These are phyloP conservation scores for Pygoscelis adeliae DNA, from an alignment of 2,113 vertebrate species.

Conservation along the genomic window DNA sequence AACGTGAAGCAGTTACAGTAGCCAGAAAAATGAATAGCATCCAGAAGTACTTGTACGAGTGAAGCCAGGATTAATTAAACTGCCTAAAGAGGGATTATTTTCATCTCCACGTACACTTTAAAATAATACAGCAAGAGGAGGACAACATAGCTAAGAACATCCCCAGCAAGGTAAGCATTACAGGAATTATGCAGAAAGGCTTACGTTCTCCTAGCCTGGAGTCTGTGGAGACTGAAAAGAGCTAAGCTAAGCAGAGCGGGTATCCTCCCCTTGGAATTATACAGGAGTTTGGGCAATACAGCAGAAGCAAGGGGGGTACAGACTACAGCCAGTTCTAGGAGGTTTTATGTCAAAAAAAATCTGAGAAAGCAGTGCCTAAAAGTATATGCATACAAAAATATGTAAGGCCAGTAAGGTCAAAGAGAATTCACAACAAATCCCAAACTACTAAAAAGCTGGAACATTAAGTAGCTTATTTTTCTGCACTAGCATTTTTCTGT, in stretches of 20 bases:
- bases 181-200: background rate
- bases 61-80: background rate
- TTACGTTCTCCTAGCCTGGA: background rate
- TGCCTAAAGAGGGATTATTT: background rate
- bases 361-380: background rate
- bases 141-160: background rate
- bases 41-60: accelerated
- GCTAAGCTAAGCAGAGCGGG: background rate
- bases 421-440: background rate
- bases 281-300: background rate
- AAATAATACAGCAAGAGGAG: background rate
- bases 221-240: background rate
- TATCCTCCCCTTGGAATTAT: background rate
- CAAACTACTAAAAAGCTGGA: background rate
- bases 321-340: background rate
- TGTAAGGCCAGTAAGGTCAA: background rate
- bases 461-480: background rate
- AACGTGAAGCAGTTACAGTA: background rate
- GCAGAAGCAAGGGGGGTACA: background rate
- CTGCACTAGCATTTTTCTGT: background rate
- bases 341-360: background rate
- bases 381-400: accelerated
- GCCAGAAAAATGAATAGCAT: background rate
- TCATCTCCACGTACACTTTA: background rate
- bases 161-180: background rate